Evolutionary conservation across 2,113 vertebrate species (phyloP).

Genomic region (Crotalus tigris): DNA sequence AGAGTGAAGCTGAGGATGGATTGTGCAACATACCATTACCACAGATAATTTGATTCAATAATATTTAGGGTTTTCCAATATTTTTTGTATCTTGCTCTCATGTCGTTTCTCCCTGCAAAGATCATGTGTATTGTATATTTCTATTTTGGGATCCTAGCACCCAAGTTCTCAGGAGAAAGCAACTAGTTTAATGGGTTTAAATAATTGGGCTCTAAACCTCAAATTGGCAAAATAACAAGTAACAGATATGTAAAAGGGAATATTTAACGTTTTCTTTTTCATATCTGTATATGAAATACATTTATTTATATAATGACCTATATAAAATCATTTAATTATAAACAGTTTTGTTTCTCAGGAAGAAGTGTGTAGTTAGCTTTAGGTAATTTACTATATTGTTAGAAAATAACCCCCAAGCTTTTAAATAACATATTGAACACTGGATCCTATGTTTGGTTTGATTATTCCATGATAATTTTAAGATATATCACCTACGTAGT

Average conservation of each 20-base stretch:
- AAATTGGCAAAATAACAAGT: background rate
- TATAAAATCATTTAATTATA: background rate
- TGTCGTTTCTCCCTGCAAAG: constrained; percentile 21
- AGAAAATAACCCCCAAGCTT: background rate
- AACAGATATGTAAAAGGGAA: background rate
- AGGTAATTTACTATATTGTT: background rate
- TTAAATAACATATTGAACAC: background rate
- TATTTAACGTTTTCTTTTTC: background rate
- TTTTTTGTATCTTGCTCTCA: constrained; percentile 19
- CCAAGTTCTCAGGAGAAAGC: background rate
- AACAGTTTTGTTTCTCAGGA: background rate
- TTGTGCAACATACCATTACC: constrained; percentile 2
- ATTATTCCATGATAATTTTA: background rate
- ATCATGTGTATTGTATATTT: background rate
- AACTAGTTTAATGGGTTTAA: background rate
- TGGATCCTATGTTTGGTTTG: background rate
- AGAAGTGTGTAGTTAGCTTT: no score
- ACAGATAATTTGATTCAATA: background rate
- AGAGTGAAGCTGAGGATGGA: constrained; percentile 1
- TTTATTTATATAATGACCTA: background rate
- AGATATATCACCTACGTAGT: background rate
- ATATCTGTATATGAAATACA: background rate
- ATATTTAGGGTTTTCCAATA: background rate
- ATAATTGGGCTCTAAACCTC: constrained; percentile 9
- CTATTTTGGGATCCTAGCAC: constrained; percentile 18